Evolutionary conservation across 2,888 invertebrate species (phyloP), one percentile per base, ranked within the genome.

Genomic region (Ectemnius lituratus): DNA sequence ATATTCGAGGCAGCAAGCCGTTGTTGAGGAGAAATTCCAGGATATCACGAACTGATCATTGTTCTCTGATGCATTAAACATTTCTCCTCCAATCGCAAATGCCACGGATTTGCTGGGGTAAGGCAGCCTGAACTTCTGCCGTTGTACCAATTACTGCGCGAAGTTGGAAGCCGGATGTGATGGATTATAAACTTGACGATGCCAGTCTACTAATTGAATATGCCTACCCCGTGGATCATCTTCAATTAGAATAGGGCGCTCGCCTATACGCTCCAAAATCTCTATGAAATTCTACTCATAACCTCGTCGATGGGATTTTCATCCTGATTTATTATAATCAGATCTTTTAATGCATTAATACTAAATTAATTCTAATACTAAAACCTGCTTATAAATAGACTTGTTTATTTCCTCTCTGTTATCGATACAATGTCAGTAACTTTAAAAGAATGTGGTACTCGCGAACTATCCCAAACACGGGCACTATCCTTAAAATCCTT

Each of bases 21-120:
- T 16, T 52, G 52, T 16, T 14, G 52, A 16, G 6, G 14, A 52
- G 52, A 16, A 52, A 52, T 52, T 52, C 16, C 52, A 13, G 14
- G 52, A 16, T 52, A 52, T 52, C 52, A 16, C 52, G 52, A 52
- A 52, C 52, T 14, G 52, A 52, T 52, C 52, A 52, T 52, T 52
- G 52, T 52, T 52, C 52, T 52, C 52, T 52, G 52, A 52, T 52
- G 52, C 52, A 52, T 52, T 52, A 52, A 14, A 52, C n/a, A 52
- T 52, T 52, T 52, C 52, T 4, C 37, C 37, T 37, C 52, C 16
- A 16, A 16, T 52, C 16, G 52, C 52, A 52, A 52, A 52, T 52
- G 52, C 52, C 52, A 16, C 52, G 52, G 52, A 14, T 52, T 52
- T 52, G 52, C 52, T 52, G 52, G 52, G 52, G 13, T 52, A 52